These are phyloP conservation scores for Ursus arctos DNA, from an alignment of 2,113 vertebrate species.

Conservation along the genomic window DNA sequence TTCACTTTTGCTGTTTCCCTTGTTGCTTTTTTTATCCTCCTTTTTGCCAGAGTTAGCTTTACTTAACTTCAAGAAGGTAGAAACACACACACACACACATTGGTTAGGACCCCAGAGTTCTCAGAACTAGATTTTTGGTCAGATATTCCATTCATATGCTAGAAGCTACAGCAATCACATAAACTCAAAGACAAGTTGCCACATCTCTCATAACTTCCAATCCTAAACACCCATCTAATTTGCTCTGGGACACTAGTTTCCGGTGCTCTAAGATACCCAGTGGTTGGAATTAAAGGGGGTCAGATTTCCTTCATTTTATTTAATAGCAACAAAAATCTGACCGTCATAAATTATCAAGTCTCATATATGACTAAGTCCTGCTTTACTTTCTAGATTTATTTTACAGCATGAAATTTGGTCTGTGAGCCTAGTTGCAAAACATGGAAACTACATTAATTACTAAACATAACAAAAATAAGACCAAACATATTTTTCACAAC, in stretches of 20 bases:
- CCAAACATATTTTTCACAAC: conserved; percentile 35
- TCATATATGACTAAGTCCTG: background rate
- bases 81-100: conserved; percentile 53
- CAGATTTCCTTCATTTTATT: background rate
- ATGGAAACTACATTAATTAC: conserved; percentile 1
- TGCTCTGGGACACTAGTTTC: background rate
- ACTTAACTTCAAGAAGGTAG: conserved; percentile 83
- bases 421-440: background rate
- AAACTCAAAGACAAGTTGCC: background rate
- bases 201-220: background rate
- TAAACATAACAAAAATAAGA: background rate
- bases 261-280: background rate
- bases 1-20: conserved; percentile 85
- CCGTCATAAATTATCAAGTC: background rate
- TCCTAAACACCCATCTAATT: conserved; percentile 10
- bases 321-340: background rate
- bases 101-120: conserved; percentile 45
- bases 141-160: background rate
- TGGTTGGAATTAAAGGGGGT: background rate
- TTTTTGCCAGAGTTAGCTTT: conserved; percentile 92
- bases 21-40: conserved; percentile 90
- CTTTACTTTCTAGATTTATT: conserved; percentile 15
- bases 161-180: background rate
- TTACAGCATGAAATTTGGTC: conserved; percentile 11
- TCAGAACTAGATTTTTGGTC: background rate